A percentile compares a stretch with the other conserved stretches of the same genome.
Conservation (phyloP, 2,888 invertebrate species). For the Drosophila differens region DNA sequence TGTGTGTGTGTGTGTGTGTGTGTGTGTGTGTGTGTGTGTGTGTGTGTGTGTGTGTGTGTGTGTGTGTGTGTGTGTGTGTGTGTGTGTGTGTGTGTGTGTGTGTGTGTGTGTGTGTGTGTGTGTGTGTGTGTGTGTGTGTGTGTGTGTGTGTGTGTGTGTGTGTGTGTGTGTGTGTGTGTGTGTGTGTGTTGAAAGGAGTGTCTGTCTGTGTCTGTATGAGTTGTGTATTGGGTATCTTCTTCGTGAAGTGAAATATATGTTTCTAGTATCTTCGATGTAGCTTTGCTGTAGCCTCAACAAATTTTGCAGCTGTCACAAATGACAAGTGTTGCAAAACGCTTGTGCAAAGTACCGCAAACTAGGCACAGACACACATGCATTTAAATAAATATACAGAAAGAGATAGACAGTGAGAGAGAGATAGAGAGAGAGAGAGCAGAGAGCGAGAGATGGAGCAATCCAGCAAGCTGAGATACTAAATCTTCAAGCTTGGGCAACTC, state of each 20-base stretch:
- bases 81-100: neutral
- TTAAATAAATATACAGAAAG: conserved; percentile 2
- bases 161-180: neutral
- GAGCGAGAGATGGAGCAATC: conserved; percentile 3
- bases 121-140: neutral
- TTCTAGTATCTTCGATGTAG: conserved; percentile 34
- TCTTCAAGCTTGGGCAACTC: conserved; percentile 41
- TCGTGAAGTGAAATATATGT: conserved; percentile 4
- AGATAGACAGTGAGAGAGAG: neutral
- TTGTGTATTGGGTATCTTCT: neutral
- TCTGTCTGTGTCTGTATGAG: neutral
- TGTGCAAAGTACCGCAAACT: conserved; percentile 45
- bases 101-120: neutral
- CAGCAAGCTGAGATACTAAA: conserved; percentile 37
- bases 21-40: neutral
- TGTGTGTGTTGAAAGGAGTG: neutral
- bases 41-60: neutral
- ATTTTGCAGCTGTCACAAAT: conserved; percentile 60
- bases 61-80: neutral
- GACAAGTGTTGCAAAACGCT: conserved; percentile 70
- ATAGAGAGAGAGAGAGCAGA: neutral
- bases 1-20: neutral
- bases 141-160: neutral
- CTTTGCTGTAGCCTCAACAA: conserved; percentile 39
- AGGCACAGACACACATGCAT: conserved; percentile 13